phyloP scores from a whole-genome alignment of 2,113 vertebrate genomes.

The Sigmodon hispidus region DNA sequence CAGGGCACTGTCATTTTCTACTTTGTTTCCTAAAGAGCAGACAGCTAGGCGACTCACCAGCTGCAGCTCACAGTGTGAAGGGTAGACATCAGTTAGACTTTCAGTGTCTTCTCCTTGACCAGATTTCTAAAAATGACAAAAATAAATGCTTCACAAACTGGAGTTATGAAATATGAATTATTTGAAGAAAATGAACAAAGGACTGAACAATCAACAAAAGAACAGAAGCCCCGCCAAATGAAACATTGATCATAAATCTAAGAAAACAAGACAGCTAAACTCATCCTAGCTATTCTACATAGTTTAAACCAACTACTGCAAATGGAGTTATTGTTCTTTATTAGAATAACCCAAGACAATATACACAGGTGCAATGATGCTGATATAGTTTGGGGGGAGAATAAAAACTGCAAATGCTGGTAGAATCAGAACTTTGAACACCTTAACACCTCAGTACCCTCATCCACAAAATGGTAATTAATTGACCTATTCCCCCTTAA shows the following conservation, averaged over 20 bases:
- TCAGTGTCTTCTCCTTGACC: background rate
- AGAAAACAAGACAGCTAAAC: background rate
- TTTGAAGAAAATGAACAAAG: background rate
- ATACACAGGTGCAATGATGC: background rate
- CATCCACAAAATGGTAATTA: constrained; percentile 69
- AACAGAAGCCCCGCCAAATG: background rate
- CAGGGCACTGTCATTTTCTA: background rate
- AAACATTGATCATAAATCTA: background rate
- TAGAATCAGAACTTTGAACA: constrained; percentile 14
- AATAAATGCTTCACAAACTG: background rate
- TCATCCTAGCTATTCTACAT: background rate
- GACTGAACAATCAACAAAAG: background rate
- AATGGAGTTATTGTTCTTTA: background rate
- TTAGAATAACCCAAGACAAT: constrained; percentile 14
- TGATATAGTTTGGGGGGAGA: background rate
- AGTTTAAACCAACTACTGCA: constrained; percentile 18
- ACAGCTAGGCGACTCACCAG: background rate
- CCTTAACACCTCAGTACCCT: constrained; percentile 61
- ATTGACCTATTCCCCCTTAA: constrained; percentile 8
- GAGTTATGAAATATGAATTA: background rate
- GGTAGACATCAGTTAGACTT: background rate
- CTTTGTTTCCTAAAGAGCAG: constrained; percentile 21
- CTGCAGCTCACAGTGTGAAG: background rate
- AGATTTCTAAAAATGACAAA: background rate
- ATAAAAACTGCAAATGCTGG: constrained; percentile 40